A percentile compares a stretch with the other conserved stretches of the same genome.
Conservation (phyloP, 2,113 vertebrate genomes). For the Gnathonemus longibarbis region DNA sequence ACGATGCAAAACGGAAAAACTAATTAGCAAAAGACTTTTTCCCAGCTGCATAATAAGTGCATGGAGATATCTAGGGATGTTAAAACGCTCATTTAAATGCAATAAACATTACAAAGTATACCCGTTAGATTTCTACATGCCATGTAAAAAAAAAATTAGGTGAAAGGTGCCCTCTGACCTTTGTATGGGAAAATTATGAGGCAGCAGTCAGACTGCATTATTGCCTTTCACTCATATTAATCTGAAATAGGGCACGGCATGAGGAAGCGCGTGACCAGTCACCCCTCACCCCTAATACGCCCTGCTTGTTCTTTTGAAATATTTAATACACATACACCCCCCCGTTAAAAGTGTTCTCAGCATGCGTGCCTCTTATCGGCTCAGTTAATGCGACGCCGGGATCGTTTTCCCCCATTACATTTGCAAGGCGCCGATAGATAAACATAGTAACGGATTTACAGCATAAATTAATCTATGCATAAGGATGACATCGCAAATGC, state of each 20-base stretch:
- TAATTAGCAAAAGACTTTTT: not conserved
- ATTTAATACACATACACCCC: slow-evolving; percentile 25
- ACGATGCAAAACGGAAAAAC: not conserved
- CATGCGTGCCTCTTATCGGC: not conserved
- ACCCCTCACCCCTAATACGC: not conserved
- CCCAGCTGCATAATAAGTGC: not conserved
- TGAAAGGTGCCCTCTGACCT: not conserved
- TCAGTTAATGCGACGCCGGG: not conserved
- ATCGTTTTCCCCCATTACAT: not conserved
- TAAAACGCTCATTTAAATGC: not conserved
- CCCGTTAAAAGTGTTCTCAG: not conserved
- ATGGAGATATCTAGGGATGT: not conserved
- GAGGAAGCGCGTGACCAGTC: not conserved
- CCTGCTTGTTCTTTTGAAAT: slow-evolving; percentile 23
- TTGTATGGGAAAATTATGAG: not conserved
- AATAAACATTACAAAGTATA: not conserved
- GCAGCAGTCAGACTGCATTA: not conserved
- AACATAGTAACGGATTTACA: not conserved
- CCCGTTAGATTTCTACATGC: not conserved
- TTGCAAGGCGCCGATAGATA: not conserved
- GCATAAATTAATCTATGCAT: not conserved
- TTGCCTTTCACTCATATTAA: not conserved
- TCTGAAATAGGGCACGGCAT: not conserved
- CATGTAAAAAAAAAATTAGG: not conserved
- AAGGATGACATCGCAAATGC: not conserved